Percentiles rank a stretch among this genome's conserved stretches.
Evolutionary conservation across 2,797 vertebrate genomes (phyloP).

Genomic region (Crocidura indochinensis): DNA sequence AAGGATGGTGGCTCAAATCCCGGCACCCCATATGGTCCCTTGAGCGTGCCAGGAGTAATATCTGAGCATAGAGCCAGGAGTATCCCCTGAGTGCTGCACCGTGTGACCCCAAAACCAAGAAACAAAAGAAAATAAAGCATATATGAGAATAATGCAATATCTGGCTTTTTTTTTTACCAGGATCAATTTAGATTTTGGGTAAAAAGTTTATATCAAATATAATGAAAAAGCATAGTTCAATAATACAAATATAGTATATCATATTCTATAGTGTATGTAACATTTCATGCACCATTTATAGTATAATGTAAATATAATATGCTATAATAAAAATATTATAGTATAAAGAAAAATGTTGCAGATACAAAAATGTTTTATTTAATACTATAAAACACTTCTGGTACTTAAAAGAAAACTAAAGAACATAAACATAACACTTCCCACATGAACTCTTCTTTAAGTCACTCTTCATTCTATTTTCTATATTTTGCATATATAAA

Average conservation of each 20-base stretch:
- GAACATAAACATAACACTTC: not conserved
- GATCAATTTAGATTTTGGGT: not conserved
- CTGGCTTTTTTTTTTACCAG: not conserved
- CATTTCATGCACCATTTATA: no score
- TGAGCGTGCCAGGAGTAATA: no score
- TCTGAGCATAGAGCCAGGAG: no score
- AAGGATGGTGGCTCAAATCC: no score
- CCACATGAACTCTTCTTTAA: not conserved
- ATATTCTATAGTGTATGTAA: no score
- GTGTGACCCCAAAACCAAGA: no score
- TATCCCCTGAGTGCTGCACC: no score
- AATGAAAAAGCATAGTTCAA: not conserved
- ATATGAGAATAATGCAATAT: not conserved
- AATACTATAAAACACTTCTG: not conserved
- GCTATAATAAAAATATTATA: not conserved
- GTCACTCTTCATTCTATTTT: not conserved
- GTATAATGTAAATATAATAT: not conserved
- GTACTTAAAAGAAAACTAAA: constrained; percentile 35
- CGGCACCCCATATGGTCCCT: no score
- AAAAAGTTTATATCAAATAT: not conserved
- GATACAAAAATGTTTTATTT: not conserved
- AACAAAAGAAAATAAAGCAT: not conserved
- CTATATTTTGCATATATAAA: not conserved
- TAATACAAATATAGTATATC: no score
- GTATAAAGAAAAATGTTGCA: not conserved